These are phyloP conservation scores for Tachycineta bicolor DNA, from an alignment of 2,113 vertebrate genomes.

Conservation along the genomic window DNA sequence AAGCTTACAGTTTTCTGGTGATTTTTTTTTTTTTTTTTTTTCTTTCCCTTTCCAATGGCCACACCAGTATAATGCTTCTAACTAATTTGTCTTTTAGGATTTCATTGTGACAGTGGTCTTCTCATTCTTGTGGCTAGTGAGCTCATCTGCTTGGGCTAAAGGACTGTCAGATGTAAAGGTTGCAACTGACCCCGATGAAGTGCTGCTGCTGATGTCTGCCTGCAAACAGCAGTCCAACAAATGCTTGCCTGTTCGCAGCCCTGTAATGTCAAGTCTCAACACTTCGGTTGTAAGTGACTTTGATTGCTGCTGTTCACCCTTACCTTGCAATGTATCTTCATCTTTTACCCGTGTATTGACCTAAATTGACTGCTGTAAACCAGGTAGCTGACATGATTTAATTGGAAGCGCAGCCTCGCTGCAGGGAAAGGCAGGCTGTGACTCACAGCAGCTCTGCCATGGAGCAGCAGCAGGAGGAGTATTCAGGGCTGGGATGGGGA, in stretches of 20 bases:
- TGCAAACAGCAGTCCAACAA: conserved; percentile 91
- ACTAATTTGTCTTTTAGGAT: conserved; percentile 80
- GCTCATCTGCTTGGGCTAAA: conserved; percentile 97
- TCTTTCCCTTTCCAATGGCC: neutral
- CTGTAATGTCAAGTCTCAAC: conserved; percentile 95
- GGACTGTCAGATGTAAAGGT: conserved; percentile 94
- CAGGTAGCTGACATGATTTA: neutral
- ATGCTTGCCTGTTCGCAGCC: conserved; percentile 85
- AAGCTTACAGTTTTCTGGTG: neutral
- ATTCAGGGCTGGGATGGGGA: neutral
- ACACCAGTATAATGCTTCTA: conserved; percentile 19
- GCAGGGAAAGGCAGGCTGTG: neutral
- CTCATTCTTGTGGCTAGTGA: conserved; percentile 97
- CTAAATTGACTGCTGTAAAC: neutral
- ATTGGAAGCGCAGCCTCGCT: neutral
- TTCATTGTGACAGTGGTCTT: conserved; percentile 97
- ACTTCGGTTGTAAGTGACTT: conserved; percentile 90
- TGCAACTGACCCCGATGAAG: conserved; percentile 91
- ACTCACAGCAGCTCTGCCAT: neutral
- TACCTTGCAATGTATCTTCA: neutral
- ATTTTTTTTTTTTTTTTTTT: neutral
- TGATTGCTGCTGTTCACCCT: neutral
- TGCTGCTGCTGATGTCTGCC: conserved; percentile 89
- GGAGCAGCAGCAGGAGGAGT: neutral
- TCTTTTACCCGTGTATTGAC: neutral